These are phyloP conservation scores for Platyrinchus mystaceus DNA, from an alignment of 2,797 vertebrate species.

Conservation along the genomic window DNA sequence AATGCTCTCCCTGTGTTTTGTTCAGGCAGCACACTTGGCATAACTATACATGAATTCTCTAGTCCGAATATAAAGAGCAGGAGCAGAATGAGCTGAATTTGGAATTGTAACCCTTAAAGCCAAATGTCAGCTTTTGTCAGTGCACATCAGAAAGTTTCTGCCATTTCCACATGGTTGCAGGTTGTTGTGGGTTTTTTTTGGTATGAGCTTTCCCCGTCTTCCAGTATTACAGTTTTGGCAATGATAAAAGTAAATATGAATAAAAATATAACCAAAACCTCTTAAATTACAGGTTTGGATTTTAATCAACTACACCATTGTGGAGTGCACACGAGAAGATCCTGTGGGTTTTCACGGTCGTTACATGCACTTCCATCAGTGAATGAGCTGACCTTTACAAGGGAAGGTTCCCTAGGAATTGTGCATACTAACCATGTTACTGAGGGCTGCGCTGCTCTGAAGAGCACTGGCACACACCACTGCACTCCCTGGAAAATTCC, in stretches of 20 bases:
- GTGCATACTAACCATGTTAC: neutral
- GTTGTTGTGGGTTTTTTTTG: neutral
- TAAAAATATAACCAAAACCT: neutral
- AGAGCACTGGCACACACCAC: neutral
- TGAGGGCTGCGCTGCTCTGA: neutral
- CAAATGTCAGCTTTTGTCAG: constrained; percentile 10
- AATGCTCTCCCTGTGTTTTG: neutral
- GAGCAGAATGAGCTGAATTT: neutral
- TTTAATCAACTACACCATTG: neutral
- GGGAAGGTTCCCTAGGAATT: neutral
- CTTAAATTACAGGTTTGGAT: neutral
- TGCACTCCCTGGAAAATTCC: neutral
- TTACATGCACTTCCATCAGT: neutral
- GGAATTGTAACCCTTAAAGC: neutral
- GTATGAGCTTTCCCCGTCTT: neutral
- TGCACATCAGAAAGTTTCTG: neutral
- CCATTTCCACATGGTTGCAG: neutral
- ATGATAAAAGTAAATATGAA: neutral
- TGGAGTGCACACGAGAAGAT: neutral
- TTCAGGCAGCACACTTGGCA: neutral
- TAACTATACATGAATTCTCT: neutral
- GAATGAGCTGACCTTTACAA: neutral
- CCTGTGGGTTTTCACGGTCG: fast-evolving
- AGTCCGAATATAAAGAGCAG: neutral
- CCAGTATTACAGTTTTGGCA: neutral